A percentile compares a stretch with the other conserved stretches of the same genome.
phyloP scores from a whole-genome alignment of 2,888 invertebrate genomes.

The Eugnorisma glareosa region DNA sequence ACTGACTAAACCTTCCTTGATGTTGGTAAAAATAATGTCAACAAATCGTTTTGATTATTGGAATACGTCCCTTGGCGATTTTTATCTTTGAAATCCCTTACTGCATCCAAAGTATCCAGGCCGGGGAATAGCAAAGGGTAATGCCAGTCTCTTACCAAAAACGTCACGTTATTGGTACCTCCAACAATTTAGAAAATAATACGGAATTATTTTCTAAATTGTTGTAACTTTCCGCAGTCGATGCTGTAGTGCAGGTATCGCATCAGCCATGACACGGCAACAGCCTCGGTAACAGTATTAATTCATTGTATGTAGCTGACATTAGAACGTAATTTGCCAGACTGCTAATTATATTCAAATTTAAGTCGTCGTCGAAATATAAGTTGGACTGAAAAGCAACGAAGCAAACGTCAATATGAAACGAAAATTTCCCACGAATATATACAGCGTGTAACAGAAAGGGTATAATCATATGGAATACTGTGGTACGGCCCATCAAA shows the following conservation, averaged over 20 bases:
- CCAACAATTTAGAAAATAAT: not conserved
- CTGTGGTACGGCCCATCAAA: too few relatives aligned
- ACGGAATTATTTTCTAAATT: too few relatives aligned
- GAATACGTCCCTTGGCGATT: not conserved
- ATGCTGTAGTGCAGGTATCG: not conserved
- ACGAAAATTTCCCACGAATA: too few relatives aligned
- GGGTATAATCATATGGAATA: too few relatives aligned
- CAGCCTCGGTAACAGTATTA: not conserved
- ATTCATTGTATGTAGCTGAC: not conserved
- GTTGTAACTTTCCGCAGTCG: not conserved
- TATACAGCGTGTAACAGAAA: too few relatives aligned
- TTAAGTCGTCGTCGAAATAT: not conserved
- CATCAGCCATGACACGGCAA: not conserved
- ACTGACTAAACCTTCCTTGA: not conserved
- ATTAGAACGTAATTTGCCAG: not conserved
- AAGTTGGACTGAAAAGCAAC: not conserved
- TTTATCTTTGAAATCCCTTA: not conserved
- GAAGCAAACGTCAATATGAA: not conserved
- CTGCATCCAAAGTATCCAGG: not conserved
- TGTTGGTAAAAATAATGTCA: not conserved
- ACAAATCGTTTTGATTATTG: not conserved
- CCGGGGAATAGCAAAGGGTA: not conserved
- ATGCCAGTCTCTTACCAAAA: not conserved
- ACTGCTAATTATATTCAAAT: not conserved
- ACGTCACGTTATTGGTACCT: not conserved